Evolutionary conservation across 2,888 invertebrate genomes (phyloP).

Genomic region (Lepidocyrtoides sp.): DNA sequence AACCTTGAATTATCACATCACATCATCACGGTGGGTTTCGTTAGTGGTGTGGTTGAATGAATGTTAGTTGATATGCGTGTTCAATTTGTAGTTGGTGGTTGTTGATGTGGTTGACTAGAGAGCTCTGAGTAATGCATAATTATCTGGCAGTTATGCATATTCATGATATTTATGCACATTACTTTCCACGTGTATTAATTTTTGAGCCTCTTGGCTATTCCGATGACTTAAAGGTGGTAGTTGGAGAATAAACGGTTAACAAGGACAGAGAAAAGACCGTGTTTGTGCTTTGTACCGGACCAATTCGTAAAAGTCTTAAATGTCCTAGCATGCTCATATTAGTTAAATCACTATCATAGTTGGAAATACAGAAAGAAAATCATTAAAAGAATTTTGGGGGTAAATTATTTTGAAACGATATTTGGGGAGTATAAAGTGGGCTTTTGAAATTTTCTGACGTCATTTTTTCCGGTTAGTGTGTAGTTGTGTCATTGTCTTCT

Average conservation of each 20-base stretch:
- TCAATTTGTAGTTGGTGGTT: conserved; percentile 1
- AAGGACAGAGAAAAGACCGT: too few species aligned
- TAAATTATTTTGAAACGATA: too few species aligned
- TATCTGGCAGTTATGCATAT: conserved; percentile 16
- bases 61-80: conserved; percentile 28
- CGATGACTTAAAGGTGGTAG: too few species aligned
- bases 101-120: neutral
- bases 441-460: neutral
- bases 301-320: too few species aligned
- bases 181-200: neutral
- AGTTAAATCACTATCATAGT: too few species aligned
- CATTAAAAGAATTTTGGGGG: too few species aligned
- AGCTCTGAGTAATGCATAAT: neutral
- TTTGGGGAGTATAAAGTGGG: too few species aligned
- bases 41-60: conserved; percentile 15
- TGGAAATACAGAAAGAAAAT: too few species aligned
- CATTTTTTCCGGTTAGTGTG: neutral
- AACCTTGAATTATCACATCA: conserved; percentile 44
- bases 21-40: neutral
- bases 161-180: conserved; percentile 21
- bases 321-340: too few species aligned
- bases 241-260: too few species aligned
- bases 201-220: too few species aligned
- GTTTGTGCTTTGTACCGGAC: too few species aligned
- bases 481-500: neutral